Base-by-base conservation (phyloP, 2,888 invertebrate species). In the Eilema sororculum region DNA sequence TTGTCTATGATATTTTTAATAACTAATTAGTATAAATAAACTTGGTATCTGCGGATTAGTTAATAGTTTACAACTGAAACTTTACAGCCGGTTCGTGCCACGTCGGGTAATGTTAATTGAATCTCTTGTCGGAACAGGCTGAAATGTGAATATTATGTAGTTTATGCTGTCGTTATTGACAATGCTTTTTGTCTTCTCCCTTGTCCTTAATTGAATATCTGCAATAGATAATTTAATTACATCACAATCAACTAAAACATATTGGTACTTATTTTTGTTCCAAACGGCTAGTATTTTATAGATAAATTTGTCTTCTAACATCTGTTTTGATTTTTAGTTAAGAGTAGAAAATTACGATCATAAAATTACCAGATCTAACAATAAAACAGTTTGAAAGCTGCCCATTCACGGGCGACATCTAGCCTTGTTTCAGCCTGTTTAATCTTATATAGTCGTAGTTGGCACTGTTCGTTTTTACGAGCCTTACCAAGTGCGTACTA, bases 401-500 rank as follows among this genome's bases (percentile, higher is more conserved):
- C 33, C 77, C 10, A 72, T 73, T 73, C 65, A 69, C 46, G 71
- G 73, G 28, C 74, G 58, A 66, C 22, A 77, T 78, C 66, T 68
- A 81, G 73, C 75, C 72, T 75, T 77, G 71, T 77, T 73, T 75
- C 69, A 71, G 68, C 63, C 71, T 37, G 74, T 81, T 72, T 74
- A 73, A 77, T 68, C 59, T 69, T 72, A 78, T 75, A 72, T 67
- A 73, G 69, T 67, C 62, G 77, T 78, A 85, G 76, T 79, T 77
- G 64, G 75, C 67, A 60, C 57, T 73, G 67, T 59, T 64, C 63
- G 72, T 30, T 79, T 91, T 91, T 90, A 91, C 87, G 85, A 85
- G 79, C 86, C 83, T 86, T 88, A 87, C 87, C 85, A 87, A 87
- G 86, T 90, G 85, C 86, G 88, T 85, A 85, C 86, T 91, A 87